These are phyloP conservation scores for Ailurus styani DNA, from an alignment of 2,113 vertebrate species.

Conservation along the genomic window DNA sequence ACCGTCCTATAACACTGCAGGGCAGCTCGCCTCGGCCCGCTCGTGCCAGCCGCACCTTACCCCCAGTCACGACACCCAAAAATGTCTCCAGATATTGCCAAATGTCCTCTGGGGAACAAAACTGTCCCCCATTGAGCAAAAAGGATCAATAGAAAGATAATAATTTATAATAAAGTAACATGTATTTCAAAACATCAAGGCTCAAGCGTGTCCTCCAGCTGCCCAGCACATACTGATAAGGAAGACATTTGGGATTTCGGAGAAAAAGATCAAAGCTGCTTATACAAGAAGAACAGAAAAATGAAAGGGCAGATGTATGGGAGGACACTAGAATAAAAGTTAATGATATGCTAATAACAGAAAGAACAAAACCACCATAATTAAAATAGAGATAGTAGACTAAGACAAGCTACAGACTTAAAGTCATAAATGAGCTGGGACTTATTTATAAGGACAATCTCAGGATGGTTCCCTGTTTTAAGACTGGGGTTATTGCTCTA, in stretches of 20 bases:
- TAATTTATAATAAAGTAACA: background rate
- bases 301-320: background rate
- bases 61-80: background rate
- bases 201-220: background rate
- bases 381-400: background rate
- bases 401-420: background rate
- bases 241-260: background rate
- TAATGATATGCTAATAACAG: background rate
- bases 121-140: background rate
- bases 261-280: background rate
- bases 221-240: background rate
- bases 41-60: background rate
- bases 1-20: background rate
- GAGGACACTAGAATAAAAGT: background rate
- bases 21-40: accelerated
- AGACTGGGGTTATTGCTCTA: background rate
- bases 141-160: background rate
- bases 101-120: background rate
- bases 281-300: background rate
- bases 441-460: background rate
- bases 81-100: background rate
- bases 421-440: background rate
- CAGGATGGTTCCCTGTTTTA: background rate
- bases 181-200: background rate
- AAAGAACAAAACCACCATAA: background rate